Base-by-base conservation (phyloP, 2,797 vertebrate genomes). In the Coreius guichenoti region DNA sequence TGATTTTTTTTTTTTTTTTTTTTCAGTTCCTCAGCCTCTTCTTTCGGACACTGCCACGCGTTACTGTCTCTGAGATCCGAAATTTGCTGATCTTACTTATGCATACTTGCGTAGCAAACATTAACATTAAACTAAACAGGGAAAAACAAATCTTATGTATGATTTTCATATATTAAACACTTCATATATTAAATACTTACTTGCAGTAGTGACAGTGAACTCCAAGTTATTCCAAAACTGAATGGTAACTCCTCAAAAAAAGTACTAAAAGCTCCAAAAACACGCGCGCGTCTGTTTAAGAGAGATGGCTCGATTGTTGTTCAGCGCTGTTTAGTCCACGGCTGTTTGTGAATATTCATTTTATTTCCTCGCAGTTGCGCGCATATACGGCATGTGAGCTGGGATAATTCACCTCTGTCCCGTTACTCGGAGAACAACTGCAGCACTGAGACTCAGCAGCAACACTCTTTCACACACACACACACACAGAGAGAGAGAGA, bases 391-490 rank as follows among this genome's bases (percentile, higher is more conserved):
- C 83, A 54, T 74, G 51, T 58, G 54, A 86, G 70, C 74, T 82
- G 83, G 75, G 77, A 45, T 67, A 72, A 84, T 77, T 86, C 86
- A 76, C 79, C 80, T 88, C 82, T 83, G 73, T 87, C 81, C 86
- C 86, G 86, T 85, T 87, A 88, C 72, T n/a, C 74, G 16, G 73
- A 84, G 70, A 78, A 87, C 45, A 58, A 39, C 68, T 73, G 68
- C 68, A 17, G 76, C 68, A 69, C 72, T 63, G 76, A 76, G 74
- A 76, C 51, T 67, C 58, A 12, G 49, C 51, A 61, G 89, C 83
- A 90, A 90, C 87, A 90, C 92, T 92, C n/a, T 29, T 58, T 29
- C 7, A 63, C 16, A 31, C 17, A 39, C 9, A 14, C 17, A 36
- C 14, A 61, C 33, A 26, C 13, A 77, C 19, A 56, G 51, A 23